Evolutionary conservation across 2,888 invertebrate genomes (phyloP), one percentile per base, ranked within the genome.

Genomic region (Mellilla xanthometata): DNA sequence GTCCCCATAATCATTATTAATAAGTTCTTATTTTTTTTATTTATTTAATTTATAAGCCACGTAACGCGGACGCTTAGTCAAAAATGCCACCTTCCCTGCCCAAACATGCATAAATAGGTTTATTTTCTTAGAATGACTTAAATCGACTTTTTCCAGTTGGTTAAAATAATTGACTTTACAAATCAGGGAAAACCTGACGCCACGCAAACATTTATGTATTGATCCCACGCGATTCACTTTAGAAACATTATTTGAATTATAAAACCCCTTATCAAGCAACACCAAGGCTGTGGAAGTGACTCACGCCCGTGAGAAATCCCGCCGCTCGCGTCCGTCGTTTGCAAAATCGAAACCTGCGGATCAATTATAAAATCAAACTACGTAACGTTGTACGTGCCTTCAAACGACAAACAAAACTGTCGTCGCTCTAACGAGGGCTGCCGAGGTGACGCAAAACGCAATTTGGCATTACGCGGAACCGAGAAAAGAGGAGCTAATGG

Each of bases 391-490:
- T 45, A 47, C 48, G 39, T 55, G 47, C 48, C 41, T 32, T 33
- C 42, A 34, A 23, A 28, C 32, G 39, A 38, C 39, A 27, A 29
- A 35, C 45, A 43, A 42, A 52, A 54, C 45, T 54, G 46, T 53
- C 49, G 35, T 42, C 40, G 51, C 36, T 11, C 42, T 81, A 81
- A 81, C 68, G 52, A 56, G 38, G 58, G 52, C 68, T 73, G 66
- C 72, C 65, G 62, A 60, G 56, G 52, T 85, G 78, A 80, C 66
- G 85, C 76, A 86, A 47, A 85, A 59, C 59, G 60, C 52, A 61
- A 73, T 84, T 84, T 82, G 75, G 74, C 69, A 80, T 80, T 78
- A 77, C 78, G 75, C 76, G 74, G 69, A 73, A 74, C 76, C 63
- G 66, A 36, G 35, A 32, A 23, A 33, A 15, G 28, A 69, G 64